Base-by-base conservation (phyloP, 2,888 invertebrate genomes). In the Tiliacea aurago region DNA sequence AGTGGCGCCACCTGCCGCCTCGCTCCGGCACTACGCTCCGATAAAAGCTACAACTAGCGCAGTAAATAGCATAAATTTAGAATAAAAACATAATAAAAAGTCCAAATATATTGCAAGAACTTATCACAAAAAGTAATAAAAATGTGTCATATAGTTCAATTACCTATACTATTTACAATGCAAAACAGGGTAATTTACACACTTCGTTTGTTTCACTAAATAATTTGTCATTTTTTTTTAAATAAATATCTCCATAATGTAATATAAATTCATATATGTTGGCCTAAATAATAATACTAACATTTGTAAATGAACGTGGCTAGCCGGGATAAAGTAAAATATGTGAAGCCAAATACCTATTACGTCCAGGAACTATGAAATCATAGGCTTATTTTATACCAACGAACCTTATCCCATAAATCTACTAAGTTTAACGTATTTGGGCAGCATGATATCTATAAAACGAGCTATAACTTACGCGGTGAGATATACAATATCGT, bases 141-240 rank as follows among this genome's bases (percentile, higher is more conserved):
- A 89, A 87, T 88, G 84, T 89, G 87, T 90, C 89, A 92, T 92
- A 92, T 92, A 92, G 89, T 91, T 91, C 90, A 90, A 91, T 92
- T 91, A n/a, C n/a, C n/a, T n/a, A 93, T 94, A 91, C 91, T 95
- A 96, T 96, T 93, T 96, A 96, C 95, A 96, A 89, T 91, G 95
- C 95, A 95, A 95, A 94, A 92, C 90, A 95, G 91, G 93, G 90
- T 92, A 93, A 93, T 92, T 92, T 93, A 92, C 89, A 92, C 91
- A 94, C 91, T 92, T 91, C 91, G 89, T 89, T 89, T 89, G 89
- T 88, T 92, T 92, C 87, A 93, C 94, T 95, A 95, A 93, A 92
- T 93, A 94, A 94, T 95, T 95, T 96, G 95, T 95, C 93, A 94
- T 94, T 94, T 94, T 91, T 94, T 94, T 94, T 91, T 88, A 88